Evolutionary conservation across 1,140 invertebrate species (phyloP).

Genomic region (Drosophila bifasciata): DNA sequence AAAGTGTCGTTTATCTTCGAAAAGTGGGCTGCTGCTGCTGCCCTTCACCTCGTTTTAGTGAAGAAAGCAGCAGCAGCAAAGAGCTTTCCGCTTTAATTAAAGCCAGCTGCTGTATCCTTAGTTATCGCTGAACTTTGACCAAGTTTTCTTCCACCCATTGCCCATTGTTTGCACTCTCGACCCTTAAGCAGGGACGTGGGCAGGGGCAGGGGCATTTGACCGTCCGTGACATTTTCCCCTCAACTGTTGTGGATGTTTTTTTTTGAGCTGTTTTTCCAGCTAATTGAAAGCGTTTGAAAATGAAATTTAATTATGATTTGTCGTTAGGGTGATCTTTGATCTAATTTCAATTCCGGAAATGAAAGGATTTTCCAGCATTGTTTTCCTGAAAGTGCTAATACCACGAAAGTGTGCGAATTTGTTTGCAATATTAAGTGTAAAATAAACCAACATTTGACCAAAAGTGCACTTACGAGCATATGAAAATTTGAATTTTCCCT

Average conservation of each 20-base stretch:
- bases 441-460: slow-evolving; percentile 42
- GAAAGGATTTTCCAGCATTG: not conserved
- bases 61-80: slow-evolving; percentile 1
- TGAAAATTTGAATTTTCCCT: slow-evolving; percentile 30
- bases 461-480: slow-evolving; percentile 20
- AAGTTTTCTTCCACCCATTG: slow-evolving; percentile 49
- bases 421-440: slow-evolving; percentile 17
- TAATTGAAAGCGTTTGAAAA: slow-evolving; percentile 71
- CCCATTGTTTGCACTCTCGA: slow-evolving; percentile 34
- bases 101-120: slow-evolving; percentile 51
- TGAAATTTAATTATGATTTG: slow-evolving; percentile 67
- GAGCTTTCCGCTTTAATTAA: slow-evolving; percentile 67
- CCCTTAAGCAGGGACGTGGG: slow-evolving; percentile 34
- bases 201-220: slow-evolving; percentile 25
- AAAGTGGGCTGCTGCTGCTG: slow-evolving; percentile 30
- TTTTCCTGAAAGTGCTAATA: slow-evolving; percentile 9
- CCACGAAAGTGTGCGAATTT: not conserved
- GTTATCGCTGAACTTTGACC: slow-evolving; percentile 63
- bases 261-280: slow-evolving; percentile 38
- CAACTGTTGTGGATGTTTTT: slow-evolving; percentile 21
- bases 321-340: slow-evolving; percentile 51
- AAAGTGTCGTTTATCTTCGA: slow-evolving; percentile 72
- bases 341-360: slow-evolving; percentile 29
- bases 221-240: slow-evolving; percentile 13
- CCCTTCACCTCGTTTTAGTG: not conserved